These are phyloP conservation scores for Dinocampus coccinellae DNA, from an alignment of 2,888 invertebrate species.

Conservation along the genomic window DNA sequence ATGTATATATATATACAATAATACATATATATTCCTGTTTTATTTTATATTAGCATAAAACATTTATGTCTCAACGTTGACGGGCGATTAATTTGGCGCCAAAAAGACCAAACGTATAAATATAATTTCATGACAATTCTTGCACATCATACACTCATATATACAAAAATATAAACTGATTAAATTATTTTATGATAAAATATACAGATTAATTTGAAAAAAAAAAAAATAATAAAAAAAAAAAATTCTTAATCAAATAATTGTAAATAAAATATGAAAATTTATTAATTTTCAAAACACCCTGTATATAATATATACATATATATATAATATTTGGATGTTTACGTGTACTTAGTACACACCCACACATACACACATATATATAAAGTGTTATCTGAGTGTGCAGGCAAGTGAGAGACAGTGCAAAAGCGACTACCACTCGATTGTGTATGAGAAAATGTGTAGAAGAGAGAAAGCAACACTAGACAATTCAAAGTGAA, in stretches of 20 bases:
- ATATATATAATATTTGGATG: conserved; percentile 28
- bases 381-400: conserved; percentile 45
- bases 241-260: too few relatives aligned
- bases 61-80: conserved; percentile 47
- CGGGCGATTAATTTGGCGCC: conserved; percentile 49
- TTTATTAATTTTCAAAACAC: neutral
- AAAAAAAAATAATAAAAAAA: neutral
- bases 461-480: conserved; percentile 18
- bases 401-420: conserved; percentile 31
- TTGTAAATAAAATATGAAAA: neutral
- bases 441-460: conserved; percentile 11
- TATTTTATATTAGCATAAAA: conserved; percentile 53
- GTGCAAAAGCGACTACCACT: neutral
- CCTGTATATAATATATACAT: neutral
- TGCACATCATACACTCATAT: neutral
- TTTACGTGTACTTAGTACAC: conserved; percentile 46
- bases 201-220: neutral
- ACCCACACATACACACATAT: too few relatives aligned
- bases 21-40: conserved; percentile 5
- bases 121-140: conserved; percentile 1
- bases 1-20: conserved; percentile 5
- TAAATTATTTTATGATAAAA: neutral
- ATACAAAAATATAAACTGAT: neutral
- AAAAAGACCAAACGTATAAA: conserved; percentile 28
- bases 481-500: conserved; percentile 11